Conservation (phyloP, 2,113 vertebrate genomes). For the Paraplagusia blochii region DNA sequence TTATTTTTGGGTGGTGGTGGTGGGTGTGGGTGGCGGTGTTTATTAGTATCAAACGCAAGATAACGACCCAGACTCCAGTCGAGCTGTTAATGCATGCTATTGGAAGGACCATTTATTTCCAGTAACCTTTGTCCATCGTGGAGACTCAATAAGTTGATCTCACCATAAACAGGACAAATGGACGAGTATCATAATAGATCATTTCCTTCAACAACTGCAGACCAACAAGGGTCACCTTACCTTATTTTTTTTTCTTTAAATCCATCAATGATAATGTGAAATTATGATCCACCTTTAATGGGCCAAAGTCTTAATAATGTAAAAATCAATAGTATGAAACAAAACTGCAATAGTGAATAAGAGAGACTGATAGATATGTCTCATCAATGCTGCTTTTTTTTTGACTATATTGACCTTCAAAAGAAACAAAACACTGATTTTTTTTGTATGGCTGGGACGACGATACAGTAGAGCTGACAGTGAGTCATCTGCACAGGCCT, state of each 20-base stretch:
- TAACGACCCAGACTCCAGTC: neutral
- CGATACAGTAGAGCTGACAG: too few relatives aligned
- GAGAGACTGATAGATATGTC: too few relatives aligned
- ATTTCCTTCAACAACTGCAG: neutral
- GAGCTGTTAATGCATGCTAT: constrained; percentile 1
- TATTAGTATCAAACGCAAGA: neutral
- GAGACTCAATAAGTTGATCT: neutral
- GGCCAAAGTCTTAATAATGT: neutral
- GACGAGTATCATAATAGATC: neutral
- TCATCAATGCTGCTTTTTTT: neutral
- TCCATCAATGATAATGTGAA: neutral
- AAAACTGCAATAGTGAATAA: too few relatives aligned
- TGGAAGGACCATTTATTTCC: neutral
- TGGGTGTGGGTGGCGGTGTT: too few relatives aligned
- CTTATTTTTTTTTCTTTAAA: too few relatives aligned
- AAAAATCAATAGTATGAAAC: neutral
- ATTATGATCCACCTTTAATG: neutral
- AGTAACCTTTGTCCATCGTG: neutral
- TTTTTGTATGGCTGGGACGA: too few relatives aligned
- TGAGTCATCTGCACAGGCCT: too few relatives aligned
- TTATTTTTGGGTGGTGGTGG: too few relatives aligned
- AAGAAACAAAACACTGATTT: too few relatives aligned
- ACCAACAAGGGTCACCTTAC: too few relatives aligned
- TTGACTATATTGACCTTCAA: too few relatives aligned
- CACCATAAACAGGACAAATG: neutral